Base-by-base conservation (phyloP, 2,113 vertebrate genomes). In the human region DNA sequence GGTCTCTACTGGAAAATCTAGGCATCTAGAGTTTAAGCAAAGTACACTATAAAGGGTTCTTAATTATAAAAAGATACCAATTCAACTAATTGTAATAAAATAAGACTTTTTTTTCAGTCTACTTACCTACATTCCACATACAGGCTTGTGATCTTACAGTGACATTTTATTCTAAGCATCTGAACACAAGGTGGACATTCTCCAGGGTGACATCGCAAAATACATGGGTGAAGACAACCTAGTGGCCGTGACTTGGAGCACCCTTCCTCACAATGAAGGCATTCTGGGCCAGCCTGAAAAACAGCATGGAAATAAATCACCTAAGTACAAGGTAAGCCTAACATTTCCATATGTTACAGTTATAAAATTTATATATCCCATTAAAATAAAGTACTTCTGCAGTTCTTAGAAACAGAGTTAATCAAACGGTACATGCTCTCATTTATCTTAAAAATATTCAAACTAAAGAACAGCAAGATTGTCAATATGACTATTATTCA, bases 91-190 rank as follows among this genome's bases (percentile, higher is more conserved):
- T 84, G 45, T 57, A 64, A 18, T 73, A 45, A 76, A 89, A 78
- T 5, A 14, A 92, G 7, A 73, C 3, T 79, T 79, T 22, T 79
- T 87, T 35, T 86, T 92, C 55, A 40, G 50, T 94, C 59, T 59
- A 98, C 99, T 97, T 98, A 99, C 99, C 98, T 98, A 98, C 99
- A 99, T 95, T 99, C 99, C 68, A 99, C 98, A 96, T 99, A 99
- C 0, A 99, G 98, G 73, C 95, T 95, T 92, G 98, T 98, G 14
- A 99, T 99, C 96, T 98, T 99, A 98, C 99, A 99, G 98, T 99
- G 99, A 97, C 99, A 99, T 96, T 99, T 99, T 84, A 99, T 98
- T 96, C 99, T 98, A 88, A 99, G 97, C 99, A 99, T 99, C 96
- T 99, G 99, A 84, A 98, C 97, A 98, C 99, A 99, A 0, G 99